Conservation (phyloP, 2,797 vertebrate species). For the Eulemur rubriventer region DNA sequence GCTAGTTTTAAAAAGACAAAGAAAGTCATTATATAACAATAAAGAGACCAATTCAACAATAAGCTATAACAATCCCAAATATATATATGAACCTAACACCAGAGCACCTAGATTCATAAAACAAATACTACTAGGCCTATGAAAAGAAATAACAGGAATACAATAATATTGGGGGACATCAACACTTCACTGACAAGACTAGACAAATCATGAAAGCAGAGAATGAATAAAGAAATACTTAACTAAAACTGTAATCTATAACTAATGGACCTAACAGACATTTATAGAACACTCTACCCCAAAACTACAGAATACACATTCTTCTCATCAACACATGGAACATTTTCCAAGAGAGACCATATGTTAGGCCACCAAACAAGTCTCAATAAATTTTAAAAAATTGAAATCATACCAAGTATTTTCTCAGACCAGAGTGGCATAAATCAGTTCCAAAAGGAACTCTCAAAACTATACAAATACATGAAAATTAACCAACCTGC, state of each 20-base stretch:
- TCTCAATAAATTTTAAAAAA: neutral
- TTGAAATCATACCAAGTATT: neutral
- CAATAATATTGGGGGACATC: neutral
- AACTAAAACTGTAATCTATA: neutral
- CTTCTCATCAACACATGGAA: neutral
- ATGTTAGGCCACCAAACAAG: neutral
- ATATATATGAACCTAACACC: neutral
- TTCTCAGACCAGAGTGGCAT: neutral
- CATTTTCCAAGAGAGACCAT: neutral
- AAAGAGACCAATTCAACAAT: neutral
- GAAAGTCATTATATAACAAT: neutral
- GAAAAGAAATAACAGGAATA: neutral
- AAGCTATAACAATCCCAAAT: neutral
- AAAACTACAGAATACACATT: neutral
- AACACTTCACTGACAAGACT: neutral
- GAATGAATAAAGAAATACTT: neutral
- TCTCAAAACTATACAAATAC: neutral
- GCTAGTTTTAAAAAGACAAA: neutral
- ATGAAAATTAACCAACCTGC: neutral
- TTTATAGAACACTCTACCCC: neutral
- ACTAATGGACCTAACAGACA: neutral
- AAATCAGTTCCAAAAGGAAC: neutral
- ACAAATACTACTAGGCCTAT: neutral
- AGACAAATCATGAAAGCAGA: neutral
- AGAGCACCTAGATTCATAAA: neutral